Conservation (phyloP, 2,113 vertebrate species). For the Pseudolaguvia tuberculata region DNA sequence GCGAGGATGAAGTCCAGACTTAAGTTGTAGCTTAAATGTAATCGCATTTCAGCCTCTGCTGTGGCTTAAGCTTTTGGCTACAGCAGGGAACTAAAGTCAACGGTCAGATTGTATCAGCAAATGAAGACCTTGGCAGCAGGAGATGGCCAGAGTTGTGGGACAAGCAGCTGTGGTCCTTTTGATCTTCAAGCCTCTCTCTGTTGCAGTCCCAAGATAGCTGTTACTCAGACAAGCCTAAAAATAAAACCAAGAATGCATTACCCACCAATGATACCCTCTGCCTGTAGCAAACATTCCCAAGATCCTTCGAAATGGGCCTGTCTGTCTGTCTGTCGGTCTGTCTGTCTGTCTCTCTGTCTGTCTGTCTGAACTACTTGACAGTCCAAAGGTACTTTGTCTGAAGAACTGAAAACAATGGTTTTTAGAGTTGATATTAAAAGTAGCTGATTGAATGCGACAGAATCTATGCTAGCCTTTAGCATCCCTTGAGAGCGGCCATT, state of each 20-base stretch:
- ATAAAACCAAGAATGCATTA: constrained; percentile 40
- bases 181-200: constrained; percentile 47
- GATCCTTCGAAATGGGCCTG: constrained; percentile 9
- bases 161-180: constrained; percentile 50
- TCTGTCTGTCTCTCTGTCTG: constrained; percentile 24
- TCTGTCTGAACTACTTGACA: constrained; percentile 27
- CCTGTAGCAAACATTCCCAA: constrained; percentile 25
- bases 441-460: constrained; percentile 81
- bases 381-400: constrained; percentile 35
- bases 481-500: constrained; percentile 87
- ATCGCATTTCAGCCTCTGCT: constrained; percentile 36
- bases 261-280: constrained; percentile 35
- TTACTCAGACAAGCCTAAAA: constrained; percentile 46
- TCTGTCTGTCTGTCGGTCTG: constrained; percentile 24
- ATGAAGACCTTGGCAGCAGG: constrained; percentile 47
- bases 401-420: constrained; percentile 36
- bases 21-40: constrained; percentile 38
- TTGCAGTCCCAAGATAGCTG: constrained; percentile 46
- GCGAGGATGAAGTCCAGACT: constrained; percentile 40
- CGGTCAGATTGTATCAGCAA: constrained; percentile 50
- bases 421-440: constrained; percentile 44
- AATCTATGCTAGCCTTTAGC: constrained; percentile 84
- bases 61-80: constrained; percentile 34
- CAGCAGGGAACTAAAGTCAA: constrained; percentile 45
- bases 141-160: constrained; percentile 45